These are phyloP conservation scores for Zalophus californianus DNA, from an alignment of 2,797 vertebrate genomes.

Conservation along the genomic window DNA sequence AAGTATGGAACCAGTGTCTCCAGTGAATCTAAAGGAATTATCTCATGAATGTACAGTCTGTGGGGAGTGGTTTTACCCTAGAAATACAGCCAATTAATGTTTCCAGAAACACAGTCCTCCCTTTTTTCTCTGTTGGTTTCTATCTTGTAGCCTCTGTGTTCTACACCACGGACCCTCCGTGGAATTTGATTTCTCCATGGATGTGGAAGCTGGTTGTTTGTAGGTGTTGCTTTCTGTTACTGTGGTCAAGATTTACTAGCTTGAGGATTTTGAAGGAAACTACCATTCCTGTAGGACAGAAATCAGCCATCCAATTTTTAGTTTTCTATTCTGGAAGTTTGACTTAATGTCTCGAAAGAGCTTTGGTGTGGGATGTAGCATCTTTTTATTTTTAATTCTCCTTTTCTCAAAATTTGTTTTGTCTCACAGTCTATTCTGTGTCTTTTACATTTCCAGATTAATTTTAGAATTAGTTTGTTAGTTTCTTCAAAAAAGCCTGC, in stretches of 20 bases:
- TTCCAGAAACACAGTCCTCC: neutral
- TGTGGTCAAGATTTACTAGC: neutral
- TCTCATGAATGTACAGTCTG: neutral
- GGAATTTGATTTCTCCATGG: neutral
- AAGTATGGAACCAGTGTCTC: neutral
- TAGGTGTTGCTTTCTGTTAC: neutral
- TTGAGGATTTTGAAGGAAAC: slow-evolving; percentile 14
- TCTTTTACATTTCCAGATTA: neutral
- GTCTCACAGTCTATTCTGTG: neutral
- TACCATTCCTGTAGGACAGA: neutral
- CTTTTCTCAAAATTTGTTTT: neutral
- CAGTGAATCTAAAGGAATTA: neutral
- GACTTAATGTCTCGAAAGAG: neutral
- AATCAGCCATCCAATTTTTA: neutral
- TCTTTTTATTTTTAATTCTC: neutral
- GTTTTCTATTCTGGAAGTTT: neutral
- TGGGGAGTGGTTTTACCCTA: neutral
- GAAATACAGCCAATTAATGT: neutral
- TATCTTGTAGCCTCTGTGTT: neutral
- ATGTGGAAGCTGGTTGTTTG: neutral
- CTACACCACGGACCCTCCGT: neutral
- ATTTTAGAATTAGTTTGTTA: slow-evolving; percentile 15
- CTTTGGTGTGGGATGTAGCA: neutral
- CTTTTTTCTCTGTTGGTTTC: neutral
- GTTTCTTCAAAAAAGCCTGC: neutral